Evolutionary conservation across 2,888 invertebrate species (phyloP).

Genomic region (Cheilosia variabilis): DNA sequence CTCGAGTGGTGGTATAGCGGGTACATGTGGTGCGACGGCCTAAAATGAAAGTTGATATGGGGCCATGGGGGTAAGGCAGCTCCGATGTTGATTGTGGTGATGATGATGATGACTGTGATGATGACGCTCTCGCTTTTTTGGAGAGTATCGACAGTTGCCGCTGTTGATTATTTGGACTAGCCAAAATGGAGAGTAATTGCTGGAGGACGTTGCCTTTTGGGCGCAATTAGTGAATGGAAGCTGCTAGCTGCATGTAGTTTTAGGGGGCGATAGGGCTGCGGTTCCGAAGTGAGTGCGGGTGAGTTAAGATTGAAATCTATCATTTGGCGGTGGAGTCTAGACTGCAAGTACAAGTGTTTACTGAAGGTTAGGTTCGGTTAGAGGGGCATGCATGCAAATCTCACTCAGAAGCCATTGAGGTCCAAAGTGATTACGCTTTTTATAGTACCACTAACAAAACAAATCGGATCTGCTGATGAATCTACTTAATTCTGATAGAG

Average conservation of each 20-base stretch:
- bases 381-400: too few relatives aligned
- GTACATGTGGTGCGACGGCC: constrained; percentile 13
- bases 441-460: too few relatives aligned
- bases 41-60: constrained; percentile 69
- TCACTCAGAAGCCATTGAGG: too few relatives aligned
- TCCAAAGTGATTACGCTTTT: too few relatives aligned
- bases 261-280: too few relatives aligned
- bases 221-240: constrained; percentile 1
- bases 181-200: constrained; percentile 27
- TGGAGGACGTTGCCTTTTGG: constrained; percentile 12
- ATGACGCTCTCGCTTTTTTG: constrained; percentile 44
- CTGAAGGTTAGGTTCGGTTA: too few relatives aligned
- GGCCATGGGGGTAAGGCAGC: constrained; percentile 40
- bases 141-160: constrained; percentile 31
- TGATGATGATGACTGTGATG: constrained; percentile 1
- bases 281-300: too few relatives aligned
- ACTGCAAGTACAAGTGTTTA: too few relatives aligned
- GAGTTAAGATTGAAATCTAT: not conserved
- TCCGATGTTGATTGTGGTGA: not conserved
- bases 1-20: not conserved
- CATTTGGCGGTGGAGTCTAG: too few relatives aligned
- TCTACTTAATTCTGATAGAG: too few relatives aligned
- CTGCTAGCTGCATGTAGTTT: too few relatives aligned
- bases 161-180: constrained; percentile 44
- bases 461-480: too few relatives aligned